Conservation (phyloP, 2,888 invertebrate species). For the Orthosia cruda region DNA sequence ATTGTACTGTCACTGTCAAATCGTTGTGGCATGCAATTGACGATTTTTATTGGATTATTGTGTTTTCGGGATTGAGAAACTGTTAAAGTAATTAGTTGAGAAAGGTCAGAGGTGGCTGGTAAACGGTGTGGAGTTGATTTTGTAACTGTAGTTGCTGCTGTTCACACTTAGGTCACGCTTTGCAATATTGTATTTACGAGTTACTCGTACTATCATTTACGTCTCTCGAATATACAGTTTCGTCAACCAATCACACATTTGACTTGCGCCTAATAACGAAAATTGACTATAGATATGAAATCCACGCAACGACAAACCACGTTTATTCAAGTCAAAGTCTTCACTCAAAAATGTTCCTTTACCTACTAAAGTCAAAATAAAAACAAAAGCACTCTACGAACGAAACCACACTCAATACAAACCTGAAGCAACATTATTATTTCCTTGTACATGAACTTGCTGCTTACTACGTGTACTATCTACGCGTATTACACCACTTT, state of each 20-base stretch:
- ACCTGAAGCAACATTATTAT: conserved; percentile 5
- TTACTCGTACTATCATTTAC: conserved; percentile 1
- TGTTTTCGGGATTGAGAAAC: conserved; percentile 32
- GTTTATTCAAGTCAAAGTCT: neutral
- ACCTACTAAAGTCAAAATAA: neutral
- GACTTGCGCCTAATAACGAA: neutral
- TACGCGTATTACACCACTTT: conserved; percentile 60
- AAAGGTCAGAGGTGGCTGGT: conserved; percentile 18
- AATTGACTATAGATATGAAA: neutral
- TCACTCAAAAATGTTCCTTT: neutral
- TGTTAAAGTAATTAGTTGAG: conserved; percentile 39
- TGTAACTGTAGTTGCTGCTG: conserved; percentile 8
- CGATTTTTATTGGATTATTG: conserved; percentile 52
- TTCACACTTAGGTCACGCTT: neutral
- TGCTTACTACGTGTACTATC: conserved; percentile 41
- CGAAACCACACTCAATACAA: neutral
- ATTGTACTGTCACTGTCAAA: conserved; percentile 79
- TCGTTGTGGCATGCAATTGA: conserved; percentile 32
- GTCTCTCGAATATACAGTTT: conserved; percentile 12
- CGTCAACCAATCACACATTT: neutral
- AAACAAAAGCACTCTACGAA: neutral
- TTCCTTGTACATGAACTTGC: conserved; percentile 58
- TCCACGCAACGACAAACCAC: neutral
- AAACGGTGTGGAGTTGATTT: conserved; percentile 5
- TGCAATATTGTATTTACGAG: conserved; percentile 11